Conservation (phyloP, 2,113 vertebrate genomes). For the Coptodon bakossiorum region DNA sequence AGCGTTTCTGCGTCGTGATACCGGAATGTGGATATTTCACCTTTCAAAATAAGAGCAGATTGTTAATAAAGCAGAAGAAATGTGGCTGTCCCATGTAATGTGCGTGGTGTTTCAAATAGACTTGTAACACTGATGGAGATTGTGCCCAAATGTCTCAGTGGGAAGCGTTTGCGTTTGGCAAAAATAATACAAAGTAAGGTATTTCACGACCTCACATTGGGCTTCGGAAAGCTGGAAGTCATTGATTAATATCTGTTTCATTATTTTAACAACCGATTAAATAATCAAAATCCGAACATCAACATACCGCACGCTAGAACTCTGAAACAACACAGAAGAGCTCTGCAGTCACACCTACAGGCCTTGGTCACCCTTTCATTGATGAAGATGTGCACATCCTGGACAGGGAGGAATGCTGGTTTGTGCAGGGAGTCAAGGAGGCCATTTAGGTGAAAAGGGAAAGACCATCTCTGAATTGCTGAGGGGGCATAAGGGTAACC, state of each 20-base stretch:
- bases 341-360: background rate
- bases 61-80: background rate
- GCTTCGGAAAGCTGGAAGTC: background rate
- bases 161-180: background rate
- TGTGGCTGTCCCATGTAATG: background rate
- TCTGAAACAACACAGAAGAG: background rate
- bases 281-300: background rate
- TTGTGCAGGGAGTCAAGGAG: background rate
- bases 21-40: background rate
- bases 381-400: background rate
- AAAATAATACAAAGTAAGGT: background rate
- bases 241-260: background rate
- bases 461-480: background rate
- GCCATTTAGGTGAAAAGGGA: background rate
- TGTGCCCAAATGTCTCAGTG: background rate
- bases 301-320: background rate
- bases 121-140: background rate
- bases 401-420: background rate
- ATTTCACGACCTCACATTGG: background rate
- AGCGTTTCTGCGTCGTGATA: background rate
- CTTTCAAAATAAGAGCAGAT: constrained; percentile 22
- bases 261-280: background rate
- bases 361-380: background rate
- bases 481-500: background rate
- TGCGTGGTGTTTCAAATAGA: background rate